Base-by-base conservation (phyloP, 2,797 vertebrate genomes). In the Phataginus tricuspis region DNA sequence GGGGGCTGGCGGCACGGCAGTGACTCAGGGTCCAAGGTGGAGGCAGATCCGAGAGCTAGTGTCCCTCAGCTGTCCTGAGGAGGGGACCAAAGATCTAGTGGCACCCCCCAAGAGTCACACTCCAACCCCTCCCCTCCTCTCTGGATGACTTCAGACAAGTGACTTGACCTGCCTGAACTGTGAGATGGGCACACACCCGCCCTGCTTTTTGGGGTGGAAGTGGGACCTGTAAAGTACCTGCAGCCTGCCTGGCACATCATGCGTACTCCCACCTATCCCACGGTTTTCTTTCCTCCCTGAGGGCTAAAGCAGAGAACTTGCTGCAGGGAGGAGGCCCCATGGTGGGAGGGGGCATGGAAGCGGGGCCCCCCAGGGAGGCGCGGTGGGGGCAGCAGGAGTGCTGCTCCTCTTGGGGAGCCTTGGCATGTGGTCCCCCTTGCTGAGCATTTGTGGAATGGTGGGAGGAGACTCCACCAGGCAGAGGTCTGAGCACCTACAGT, bases 401-500 rank as follows among this genome's bases (percentile, higher is more conserved):
- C 23, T 1, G 29, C 51, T 83, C 19, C 49, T 29, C 31, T 0
- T 18, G 8, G 4, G 59, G 31, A 16, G 68, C 75, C n/a, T 49
- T 7, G 2, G n/a, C 51, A 25, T 0, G 0, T 45, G 45, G 45
- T 68, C 7, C 1, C 29, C 11, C 37, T 16, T 23, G 11, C n/a
- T 51, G 66, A 49, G 31, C 19, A 1, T 13, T 77, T 88, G 66
- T 19, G 69, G 68, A 25, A 4, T 3, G 10, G 34, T 12, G 13
- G 5, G 69, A 51, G 69, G 55, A 25, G 23, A 53, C 16, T 5
- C 2, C 6, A 2, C 6, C 45, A 2, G n/a, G 25, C 29, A 2
- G 1, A 2, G 16, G 21, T 0, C 49, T 19, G 18, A 15, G 9
- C 3, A 4, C 0, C 0, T 11, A 25, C 9, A 14, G 39, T n/a